Evolutionary conservation across 2,888 invertebrate genomes (phyloP).

Genomic region (Gari tellinella): DNA sequence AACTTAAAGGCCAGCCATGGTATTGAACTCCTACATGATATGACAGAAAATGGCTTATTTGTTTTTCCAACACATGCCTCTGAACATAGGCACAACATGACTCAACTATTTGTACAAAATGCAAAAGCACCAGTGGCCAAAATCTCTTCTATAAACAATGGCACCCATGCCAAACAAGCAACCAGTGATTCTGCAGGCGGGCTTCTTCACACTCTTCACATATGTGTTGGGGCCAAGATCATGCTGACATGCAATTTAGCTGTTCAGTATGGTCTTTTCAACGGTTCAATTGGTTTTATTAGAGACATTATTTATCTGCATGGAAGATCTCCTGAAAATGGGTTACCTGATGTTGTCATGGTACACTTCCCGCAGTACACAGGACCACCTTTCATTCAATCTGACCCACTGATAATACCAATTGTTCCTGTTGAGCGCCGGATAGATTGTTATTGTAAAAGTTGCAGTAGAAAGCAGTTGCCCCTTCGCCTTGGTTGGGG

Average conservation of each 20-base stretch:
- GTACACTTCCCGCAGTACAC: constrained; percentile 48
- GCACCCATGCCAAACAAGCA: constrained; percentile 4
- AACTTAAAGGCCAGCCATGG: background rate
- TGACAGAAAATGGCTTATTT: background rate
- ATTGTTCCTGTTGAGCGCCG: constrained; percentile 51
- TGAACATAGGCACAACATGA: background rate
- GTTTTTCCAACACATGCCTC: background rate
- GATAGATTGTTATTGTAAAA: constrained; percentile 53
- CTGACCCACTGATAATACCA: constrained; percentile 46
- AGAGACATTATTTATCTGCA: constrained; percentile 22
- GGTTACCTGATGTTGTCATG: constrained; percentile 44
- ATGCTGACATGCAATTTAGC: constrained; percentile 33
- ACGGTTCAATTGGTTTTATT: constrained; percentile 22
- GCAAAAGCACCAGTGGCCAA: background rate
- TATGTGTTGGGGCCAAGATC: constrained; percentile 24
- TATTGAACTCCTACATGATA: background rate
- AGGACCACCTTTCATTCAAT: constrained; percentile 55
- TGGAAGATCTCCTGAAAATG: constrained; percentile 9
- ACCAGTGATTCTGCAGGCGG: constrained; percentile 27
- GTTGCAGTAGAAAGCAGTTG: constrained; percentile 47
- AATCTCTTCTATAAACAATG: background rate
- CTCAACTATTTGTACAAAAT: background rate
- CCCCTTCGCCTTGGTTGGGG: constrained; percentile 59
- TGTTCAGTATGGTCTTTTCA: constrained; percentile 24
- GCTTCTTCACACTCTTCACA: background rate